phyloP scores from a whole-genome alignment of 2,797 vertebrate species.

The Aphelocoma californica region DNA sequence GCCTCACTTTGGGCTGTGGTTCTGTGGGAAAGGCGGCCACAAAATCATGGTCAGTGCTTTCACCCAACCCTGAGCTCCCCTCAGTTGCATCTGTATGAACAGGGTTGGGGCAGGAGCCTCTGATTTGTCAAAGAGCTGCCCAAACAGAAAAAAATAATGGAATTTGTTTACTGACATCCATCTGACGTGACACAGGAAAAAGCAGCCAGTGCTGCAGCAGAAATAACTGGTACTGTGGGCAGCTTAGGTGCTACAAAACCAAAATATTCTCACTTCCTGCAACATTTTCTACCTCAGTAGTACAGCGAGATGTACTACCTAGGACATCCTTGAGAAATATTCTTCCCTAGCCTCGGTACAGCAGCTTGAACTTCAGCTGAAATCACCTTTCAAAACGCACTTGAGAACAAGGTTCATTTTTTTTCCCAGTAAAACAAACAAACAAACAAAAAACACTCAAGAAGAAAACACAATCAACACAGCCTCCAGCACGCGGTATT shows the following conservation, averaged over 20 bases:
- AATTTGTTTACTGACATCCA: not conserved
- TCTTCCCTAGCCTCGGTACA: accelerated
- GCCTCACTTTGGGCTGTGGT: not conserved
- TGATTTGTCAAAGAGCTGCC: not conserved
- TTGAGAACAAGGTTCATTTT: not conserved
- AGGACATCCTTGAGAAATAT: not conserved
- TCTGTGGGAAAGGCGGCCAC: not conserved
- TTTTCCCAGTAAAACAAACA: not conserved
- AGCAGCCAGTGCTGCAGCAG: not conserved
- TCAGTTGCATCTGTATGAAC: not conserved
- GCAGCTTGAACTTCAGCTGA: accelerated
- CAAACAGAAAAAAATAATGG: accelerated
- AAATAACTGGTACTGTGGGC: not conserved
- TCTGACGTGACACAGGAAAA: not conserved
- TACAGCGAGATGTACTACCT: accelerated
- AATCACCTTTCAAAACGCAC: accelerated
- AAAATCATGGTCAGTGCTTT: not conserved
- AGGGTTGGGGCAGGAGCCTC: not conserved
- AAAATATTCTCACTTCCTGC: not conserved
- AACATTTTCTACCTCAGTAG: not conserved
- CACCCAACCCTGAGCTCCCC: not conserved
- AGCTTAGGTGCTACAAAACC: not conserved
- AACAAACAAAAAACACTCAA: not conserved
- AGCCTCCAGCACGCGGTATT: no score
- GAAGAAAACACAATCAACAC: no score